These are phyloP conservation scores for Lampropteryx suffumata DNA, from an alignment of 2,888 invertebrate genomes.

Conservation along the genomic window DNA sequence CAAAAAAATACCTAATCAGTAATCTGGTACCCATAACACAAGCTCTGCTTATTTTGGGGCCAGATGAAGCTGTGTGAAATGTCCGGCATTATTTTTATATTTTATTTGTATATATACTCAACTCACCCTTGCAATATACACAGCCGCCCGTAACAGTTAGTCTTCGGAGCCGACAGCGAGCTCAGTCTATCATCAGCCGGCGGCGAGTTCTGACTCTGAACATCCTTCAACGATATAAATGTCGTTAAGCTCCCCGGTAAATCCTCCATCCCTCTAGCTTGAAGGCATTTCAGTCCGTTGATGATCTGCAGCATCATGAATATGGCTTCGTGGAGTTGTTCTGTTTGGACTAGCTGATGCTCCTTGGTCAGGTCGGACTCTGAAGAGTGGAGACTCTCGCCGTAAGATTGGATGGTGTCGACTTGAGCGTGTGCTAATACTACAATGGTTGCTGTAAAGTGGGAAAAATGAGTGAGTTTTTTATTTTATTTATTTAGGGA, in stretches of 20 bases:
- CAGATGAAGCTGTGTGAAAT: too few species aligned
- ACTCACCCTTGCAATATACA: conserved; percentile 90
- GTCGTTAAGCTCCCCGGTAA: conserved; percentile 87
- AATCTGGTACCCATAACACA: too few species aligned
- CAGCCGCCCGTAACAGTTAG: conserved; percentile 83
- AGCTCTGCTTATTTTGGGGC: too few species aligned
- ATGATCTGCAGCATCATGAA: conserved; percentile 92
- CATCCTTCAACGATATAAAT: conserved; percentile 87
- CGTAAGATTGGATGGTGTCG: conserved; percentile 88
- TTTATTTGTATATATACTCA: neutral
- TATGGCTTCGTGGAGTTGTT: conserved; percentile 85
- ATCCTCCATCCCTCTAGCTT: conserved; percentile 92
- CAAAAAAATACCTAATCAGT: too few species aligned
- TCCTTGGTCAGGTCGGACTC: conserved; percentile 70
- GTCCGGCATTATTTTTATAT: too few species aligned
- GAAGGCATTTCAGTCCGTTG: conserved; percentile 91
- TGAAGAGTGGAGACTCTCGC: conserved; percentile 82
- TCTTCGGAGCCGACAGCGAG: conserved; percentile 75
- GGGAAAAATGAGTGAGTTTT: conserved; percentile 12
- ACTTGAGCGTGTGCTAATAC: conserved; percentile 89
- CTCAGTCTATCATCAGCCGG: conserved; percentile 70
- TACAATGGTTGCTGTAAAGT: conserved; percentile 87
- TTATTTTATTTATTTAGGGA: too few species aligned
- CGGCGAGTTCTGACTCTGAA: conserved; percentile 57
- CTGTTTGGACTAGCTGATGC: conserved; percentile 72